Conservation (phyloP, 2,113 vertebrate genomes). For the Vicugna pacos region DNA sequence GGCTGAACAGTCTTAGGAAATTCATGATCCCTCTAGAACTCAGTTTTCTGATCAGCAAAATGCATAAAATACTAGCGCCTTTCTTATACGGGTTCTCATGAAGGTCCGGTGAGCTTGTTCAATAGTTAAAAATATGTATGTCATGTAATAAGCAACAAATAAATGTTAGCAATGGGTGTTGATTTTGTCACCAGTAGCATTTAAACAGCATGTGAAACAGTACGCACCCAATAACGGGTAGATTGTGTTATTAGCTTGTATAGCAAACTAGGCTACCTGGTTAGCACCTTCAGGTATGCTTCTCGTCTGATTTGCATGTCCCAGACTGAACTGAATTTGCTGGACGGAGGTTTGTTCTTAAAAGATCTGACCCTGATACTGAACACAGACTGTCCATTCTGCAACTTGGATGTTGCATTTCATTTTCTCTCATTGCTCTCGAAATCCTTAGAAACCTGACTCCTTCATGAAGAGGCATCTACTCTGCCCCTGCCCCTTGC, state of each 20-base stretch:
- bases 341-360: not conserved
- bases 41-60: conserved; percentile 43
- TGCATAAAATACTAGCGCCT: not conserved
- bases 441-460: not conserved
- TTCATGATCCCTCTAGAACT: not conserved
- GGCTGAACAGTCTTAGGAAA: not conserved
- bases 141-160: not conserved
- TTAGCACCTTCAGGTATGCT: not conserved
- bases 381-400: not conserved
- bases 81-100: not conserved
- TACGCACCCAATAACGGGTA: not conserved
- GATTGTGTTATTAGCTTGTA: not conserved
- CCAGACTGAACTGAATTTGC: not conserved
- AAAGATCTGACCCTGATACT: not conserved
- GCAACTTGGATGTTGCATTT: not conserved
- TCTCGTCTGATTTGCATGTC: not conserved
- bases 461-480: not conserved
- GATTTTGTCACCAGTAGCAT: not conserved
- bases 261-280: not conserved
- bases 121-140: not conserved
- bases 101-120: not conserved
- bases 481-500: not conserved
- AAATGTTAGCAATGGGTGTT: not conserved
- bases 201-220: not conserved
- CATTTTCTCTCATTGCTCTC: not conserved